These are phyloP conservation scores for Brachionus koreanus DNA, from an alignment of 1,140 invertebrate genomes.

Conservation along the genomic window DNA sequence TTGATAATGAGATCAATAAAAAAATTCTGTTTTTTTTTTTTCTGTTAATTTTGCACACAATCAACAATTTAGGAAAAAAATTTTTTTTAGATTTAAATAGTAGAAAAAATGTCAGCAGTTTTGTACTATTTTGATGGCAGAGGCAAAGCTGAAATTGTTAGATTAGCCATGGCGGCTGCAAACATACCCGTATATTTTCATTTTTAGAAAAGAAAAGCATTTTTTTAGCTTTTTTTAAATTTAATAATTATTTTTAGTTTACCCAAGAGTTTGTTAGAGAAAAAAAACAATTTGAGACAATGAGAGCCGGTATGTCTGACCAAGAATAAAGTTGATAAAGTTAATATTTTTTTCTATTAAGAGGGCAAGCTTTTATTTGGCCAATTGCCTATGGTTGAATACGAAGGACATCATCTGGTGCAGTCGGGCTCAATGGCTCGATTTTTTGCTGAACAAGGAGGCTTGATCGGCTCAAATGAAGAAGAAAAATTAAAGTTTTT, in stretches of 20 bases:
- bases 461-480: constrained; percentile 5
- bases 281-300: not conserved
- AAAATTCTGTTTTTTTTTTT: not conserved
- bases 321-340: not conserved
- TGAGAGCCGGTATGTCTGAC: not conserved
- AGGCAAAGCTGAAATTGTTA: constrained; percentile 46
- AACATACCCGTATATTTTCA: constrained; percentile 36
- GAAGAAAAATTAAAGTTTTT: constrained; percentile 31
- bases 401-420: constrained; percentile 46
- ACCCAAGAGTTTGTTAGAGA: constrained; percentile 13
- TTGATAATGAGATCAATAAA: not conserved
- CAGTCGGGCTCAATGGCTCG: constrained; percentile 46
- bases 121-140: constrained; percentile 46
- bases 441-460: constrained; percentile 31
- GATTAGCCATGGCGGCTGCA: constrained; percentile 46
- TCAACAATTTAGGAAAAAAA: too few relatives aligned
- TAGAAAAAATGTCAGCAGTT: not conserved
- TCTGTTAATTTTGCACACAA: too few relatives aligned
- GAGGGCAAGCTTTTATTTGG: constrained; percentile 45
- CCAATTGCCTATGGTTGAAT: constrained; percentile 46
- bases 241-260: not conserved
- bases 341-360: not conserved
- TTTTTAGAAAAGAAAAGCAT: not conserved
- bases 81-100: not conserved
- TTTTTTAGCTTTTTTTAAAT: too few relatives aligned